Evolutionary conservation across 2,113 vertebrate genomes (phyloP).

Genomic region (Proterorhinus semilunaris): DNA sequence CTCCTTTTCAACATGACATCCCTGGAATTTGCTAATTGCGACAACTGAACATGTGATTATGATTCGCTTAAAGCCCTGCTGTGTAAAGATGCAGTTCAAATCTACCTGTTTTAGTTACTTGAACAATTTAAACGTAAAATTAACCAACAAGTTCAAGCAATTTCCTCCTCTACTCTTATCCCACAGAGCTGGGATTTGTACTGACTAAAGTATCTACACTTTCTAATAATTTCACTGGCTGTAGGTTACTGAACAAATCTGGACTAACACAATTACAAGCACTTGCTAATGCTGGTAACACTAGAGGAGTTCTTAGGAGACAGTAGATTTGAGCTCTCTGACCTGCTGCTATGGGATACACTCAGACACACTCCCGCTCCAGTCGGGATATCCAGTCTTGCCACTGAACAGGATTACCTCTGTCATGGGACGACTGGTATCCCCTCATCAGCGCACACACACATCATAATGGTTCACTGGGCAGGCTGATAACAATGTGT

Average conservation of each 20-base stretch:
- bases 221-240: no score
- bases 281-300: constrained; percentile 3
- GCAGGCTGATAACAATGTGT: constrained; percentile 59
- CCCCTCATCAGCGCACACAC: constrained; percentile 58
- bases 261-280: constrained; percentile 21
- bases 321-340: constrained; percentile 56
- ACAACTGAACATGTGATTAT: no score
- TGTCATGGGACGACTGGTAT: constrained; percentile 66
- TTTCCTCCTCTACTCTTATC: background rate
- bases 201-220: no score
- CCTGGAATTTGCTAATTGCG: no score
- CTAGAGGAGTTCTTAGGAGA: constrained; percentile 33
- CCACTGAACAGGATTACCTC: constrained; percentile 71
- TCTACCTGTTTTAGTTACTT: background rate
- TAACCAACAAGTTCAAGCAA: background rate
- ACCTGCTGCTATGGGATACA: constrained; percentile 53
- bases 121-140: background rate
- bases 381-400: constrained; percentile 67
- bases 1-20: background rate
- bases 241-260: background rate
- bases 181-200: background rate
- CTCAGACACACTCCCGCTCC: constrained; percentile 32
- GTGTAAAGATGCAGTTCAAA: background rate
- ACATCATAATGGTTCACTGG: constrained; percentile 62
- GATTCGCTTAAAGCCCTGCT: background rate